Evolutionary conservation across 2,113 vertebrate species (phyloP), one percentile per base, ranked within the genome.

Genomic region (Sturnus vulgaris): DNA sequence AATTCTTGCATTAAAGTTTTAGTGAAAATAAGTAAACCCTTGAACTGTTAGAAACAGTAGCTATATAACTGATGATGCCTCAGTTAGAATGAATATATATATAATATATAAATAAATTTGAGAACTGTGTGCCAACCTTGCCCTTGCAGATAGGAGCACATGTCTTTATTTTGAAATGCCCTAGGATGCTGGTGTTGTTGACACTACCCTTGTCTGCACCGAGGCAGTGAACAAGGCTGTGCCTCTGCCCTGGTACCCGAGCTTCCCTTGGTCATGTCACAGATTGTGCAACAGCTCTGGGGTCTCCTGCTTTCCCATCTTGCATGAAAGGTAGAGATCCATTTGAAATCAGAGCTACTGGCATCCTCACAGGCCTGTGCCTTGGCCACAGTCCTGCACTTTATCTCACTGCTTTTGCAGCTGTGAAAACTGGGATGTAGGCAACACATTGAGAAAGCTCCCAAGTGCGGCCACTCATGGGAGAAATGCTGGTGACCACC

Each of bases 381-480:
- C 40, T 20, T 19, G 24, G 35, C 31, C 47, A 75, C 40, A 33
- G 6, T 12, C 35, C 55, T 60, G 37, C 25, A 53, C 7, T 30
- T 37, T 2, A 5, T 19, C 68, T 42, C 21, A 17, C 12, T 69
- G 37, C 40, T 64, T 68, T 68, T 47, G 63, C 35, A 80, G 39
- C 7, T 77, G 24, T 31, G 24, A 73, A 55, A 83, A 57, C 5
- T 21, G 25, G 35, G 30, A 46, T 7, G 17, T 5, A 23, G 27
- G 71, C 39, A 80, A 30, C 18, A 24, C 30, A 59, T 2, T 0
- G 0, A 85, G 57, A 75, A 80, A 47, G 44, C 7, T 76, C 23
- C 33, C 39, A 76, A 63, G 13, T 5, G 13, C 0, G 0, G 39
- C 1, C 1, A 25, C 28, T 57, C 31, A 7, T 7, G 23, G 61